phyloP scores from a whole-genome alignment of 2,797 vertebrate species.

The Parambassis ranga region DNA sequence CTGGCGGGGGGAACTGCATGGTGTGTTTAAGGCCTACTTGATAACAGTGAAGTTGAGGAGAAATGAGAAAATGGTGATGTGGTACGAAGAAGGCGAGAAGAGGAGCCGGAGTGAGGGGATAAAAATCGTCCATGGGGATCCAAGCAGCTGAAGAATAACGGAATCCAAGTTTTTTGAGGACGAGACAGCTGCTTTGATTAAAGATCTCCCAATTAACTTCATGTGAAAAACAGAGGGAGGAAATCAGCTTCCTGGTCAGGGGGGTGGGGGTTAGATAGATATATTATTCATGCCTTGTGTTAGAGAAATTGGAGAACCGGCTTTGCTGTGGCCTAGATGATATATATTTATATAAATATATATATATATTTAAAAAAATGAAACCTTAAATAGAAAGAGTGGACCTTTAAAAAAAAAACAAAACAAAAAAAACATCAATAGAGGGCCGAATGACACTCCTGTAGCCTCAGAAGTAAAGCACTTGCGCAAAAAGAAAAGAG shows the following conservation, averaged over 20 bases:
- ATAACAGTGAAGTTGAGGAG: constrained; percentile 69
- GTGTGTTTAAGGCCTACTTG: constrained; percentile 59
- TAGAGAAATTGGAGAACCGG: constrained; percentile 66
- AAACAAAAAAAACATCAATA: constrained; percentile 17
- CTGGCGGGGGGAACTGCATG: constrained; percentile 53
- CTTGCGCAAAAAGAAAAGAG: constrained; percentile 66
- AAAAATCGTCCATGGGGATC: constrained; percentile 53
- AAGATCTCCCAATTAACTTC: constrained; percentile 73
- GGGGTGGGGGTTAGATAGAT: constrained; percentile 53
- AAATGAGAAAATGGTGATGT: constrained; percentile 74
- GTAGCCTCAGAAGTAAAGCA: constrained; percentile 72
- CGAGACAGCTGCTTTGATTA: constrained; percentile 63
- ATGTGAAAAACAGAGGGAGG: constrained; percentile 75
- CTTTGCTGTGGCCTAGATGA: constrained; percentile 74
- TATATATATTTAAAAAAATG: constrained; percentile 19
- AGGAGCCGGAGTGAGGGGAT: constrained; percentile 60
- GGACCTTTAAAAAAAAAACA: too few species aligned
- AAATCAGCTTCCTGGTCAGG: constrained; percentile 80
- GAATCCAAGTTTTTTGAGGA: constrained; percentile 65
- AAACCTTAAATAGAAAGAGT: constrained; percentile 44
- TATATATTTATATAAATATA: constrained; percentile 42
- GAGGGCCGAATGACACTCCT: constrained; percentile 65
- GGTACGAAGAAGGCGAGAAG: constrained; percentile 73
- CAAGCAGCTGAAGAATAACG: constrained; percentile 62
- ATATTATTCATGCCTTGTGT: constrained; percentile 79